A percentile compares a stretch with the other conserved stretches of the same genome.
Conservation (phyloP, 2,797 vertebrate species). For the Trachops cirrhosus region DNA sequence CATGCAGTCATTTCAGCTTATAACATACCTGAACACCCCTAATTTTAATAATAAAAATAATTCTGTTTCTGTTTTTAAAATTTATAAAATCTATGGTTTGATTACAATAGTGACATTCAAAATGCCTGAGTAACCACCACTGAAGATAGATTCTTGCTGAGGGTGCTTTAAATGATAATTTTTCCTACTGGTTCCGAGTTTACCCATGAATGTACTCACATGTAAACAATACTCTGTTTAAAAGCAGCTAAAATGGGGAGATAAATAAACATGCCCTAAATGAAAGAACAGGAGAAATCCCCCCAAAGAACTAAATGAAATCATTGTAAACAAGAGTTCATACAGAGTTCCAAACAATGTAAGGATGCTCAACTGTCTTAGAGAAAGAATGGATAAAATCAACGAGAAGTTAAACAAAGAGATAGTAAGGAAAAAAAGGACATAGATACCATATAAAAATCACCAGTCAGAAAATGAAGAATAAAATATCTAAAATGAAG, state of each 20-base stretch:
- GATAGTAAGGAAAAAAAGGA: not conserved
- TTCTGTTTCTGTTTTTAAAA: constrained; percentile 11
- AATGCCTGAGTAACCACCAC: not conserved
- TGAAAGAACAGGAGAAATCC: not conserved
- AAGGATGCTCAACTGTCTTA: not conserved
- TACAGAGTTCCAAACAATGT: not conserved
- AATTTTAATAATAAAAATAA: not conserved
- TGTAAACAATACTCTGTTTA: not conserved
- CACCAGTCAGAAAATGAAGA: not conserved
- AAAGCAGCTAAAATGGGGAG: not conserved
- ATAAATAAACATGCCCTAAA: not conserved
- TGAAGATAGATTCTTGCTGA: not conserved
- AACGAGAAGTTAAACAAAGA: not conserved
- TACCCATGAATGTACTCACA: not conserved
- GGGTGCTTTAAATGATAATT: not conserved
- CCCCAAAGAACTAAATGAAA: not conserved
- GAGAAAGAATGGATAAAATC: not conserved
- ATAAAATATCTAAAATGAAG: not conserved
- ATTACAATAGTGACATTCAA: not conserved
- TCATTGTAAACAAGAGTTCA: not conserved
- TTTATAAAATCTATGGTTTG: not conserved
- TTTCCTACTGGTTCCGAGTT: not conserved
- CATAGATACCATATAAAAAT: not conserved
- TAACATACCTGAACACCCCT: not conserved
- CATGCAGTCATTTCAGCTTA: not conserved